phyloP scores from a whole-genome alignment of 2,797 vertebrate species.

The Parambassis ranga region DNA sequence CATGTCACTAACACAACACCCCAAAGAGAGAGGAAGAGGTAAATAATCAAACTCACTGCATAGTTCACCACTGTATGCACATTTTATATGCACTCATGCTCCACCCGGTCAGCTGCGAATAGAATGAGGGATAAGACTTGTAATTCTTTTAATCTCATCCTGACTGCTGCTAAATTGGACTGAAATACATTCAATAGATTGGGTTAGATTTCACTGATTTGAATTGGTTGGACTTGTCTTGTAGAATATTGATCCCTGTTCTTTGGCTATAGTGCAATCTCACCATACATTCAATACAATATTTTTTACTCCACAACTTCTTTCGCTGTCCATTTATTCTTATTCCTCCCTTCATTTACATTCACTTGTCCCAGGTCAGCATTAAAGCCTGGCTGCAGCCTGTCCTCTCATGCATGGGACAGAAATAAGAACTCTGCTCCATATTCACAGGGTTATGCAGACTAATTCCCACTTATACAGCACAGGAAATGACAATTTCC shows the following conservation, averaged over 20 bases:
- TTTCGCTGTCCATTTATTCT: not conserved
- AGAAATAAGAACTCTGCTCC: not conserved
- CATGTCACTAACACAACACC: not conserved
- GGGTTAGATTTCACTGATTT: slow-evolving; percentile 27
- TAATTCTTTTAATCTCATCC: slow-evolving; percentile 27
- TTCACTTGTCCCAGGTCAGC: too few species aligned
- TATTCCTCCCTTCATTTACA: not conserved
- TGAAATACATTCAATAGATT: slow-evolving; percentile 21
- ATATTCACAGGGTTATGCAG: not conserved
- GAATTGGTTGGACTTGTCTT: slow-evolving; percentile 17
- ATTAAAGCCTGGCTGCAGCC: not conserved
- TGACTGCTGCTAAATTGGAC: slow-evolving; percentile 17
- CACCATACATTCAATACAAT: too few species aligned
- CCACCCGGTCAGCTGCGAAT: not conserved
- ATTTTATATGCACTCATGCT: not conserved
- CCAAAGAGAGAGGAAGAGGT: not conserved
- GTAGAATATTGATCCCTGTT: slow-evolving; percentile 21
- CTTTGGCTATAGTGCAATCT: too few species aligned
- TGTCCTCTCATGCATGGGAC: not conserved
- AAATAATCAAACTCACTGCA: not conserved
- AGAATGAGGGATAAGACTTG: slow-evolving; percentile 10
- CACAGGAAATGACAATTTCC: not conserved
- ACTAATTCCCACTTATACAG: not conserved
- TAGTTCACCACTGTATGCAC: not conserved
- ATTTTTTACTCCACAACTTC: not conserved